Evolutionary conservation across 1,140 invertebrate species (phyloP).

Genomic region (Heliothis virescens): DNA sequence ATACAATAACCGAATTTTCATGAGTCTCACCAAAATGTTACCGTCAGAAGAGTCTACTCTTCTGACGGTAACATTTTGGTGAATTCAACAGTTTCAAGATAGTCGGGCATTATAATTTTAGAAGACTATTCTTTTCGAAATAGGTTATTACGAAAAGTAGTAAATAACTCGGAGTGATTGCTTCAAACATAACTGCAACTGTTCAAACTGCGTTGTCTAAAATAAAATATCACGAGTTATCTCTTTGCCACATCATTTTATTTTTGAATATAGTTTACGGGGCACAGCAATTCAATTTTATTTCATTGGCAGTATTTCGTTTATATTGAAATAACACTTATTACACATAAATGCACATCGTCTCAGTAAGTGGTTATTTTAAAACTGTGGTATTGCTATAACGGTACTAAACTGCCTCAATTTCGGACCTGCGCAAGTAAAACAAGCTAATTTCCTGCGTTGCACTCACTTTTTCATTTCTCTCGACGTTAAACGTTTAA

Average conservation of each 20-base stretch:
- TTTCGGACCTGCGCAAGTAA: constrained; percentile 67
- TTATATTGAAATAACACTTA: constrained; percentile 37
- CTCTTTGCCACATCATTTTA: constrained; percentile 18
- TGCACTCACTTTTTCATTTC: constrained; percentile 71
- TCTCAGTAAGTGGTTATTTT: constrained; percentile 63
- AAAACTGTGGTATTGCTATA: constrained; percentile 70
- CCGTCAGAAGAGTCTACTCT: no score
- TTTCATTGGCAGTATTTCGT: constrained; percentile 41
- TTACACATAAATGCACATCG: constrained; percentile 55
- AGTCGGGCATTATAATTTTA: no score
- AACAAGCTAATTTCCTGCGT: constrained; percentile 78
- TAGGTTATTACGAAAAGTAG: no score
- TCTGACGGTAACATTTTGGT: no score
- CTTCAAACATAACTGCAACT: not conserved
- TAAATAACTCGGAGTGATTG: no score
- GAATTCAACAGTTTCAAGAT: no score
- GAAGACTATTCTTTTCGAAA: no score
- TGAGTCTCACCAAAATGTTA: no score
- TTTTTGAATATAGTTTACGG: constrained; percentile 17
- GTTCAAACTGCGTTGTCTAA: not conserved
- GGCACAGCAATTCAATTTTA: constrained; percentile 38
- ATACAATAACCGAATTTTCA: no score
- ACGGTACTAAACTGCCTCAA: constrained; percentile 79
- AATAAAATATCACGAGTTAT: constrained; percentile 17
- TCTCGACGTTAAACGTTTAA: constrained; percentile 65